Percentiles rank a stretch among this genome's conserved stretches.
Evolutionary conservation across 2,888 invertebrate species (phyloP).

Genomic region (Neelides folsomi): DNA sequence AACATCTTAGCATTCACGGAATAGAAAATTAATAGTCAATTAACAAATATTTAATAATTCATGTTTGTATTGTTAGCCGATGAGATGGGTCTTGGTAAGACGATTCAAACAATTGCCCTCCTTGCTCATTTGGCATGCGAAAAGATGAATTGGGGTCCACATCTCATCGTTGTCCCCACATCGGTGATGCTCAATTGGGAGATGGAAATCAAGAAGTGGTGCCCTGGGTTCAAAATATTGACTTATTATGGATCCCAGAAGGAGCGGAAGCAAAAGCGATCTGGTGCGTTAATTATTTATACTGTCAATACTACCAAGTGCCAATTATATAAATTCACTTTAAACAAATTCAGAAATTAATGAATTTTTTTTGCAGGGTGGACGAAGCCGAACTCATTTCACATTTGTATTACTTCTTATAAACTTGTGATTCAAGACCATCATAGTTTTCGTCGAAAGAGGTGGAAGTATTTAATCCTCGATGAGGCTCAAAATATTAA

Average conservation of each 20-base stretch:
- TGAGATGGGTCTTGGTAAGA: constrained; percentile 95
- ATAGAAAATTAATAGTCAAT: too few relatives aligned
- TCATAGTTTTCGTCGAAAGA: constrained; percentile 88
- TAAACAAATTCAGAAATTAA: not conserved
- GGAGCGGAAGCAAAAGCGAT: constrained; percentile 78
- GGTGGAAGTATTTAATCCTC: constrained; percentile 95
- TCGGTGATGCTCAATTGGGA: constrained; percentile 99
- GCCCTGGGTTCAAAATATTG: constrained; percentile 95
- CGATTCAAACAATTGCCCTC: constrained; percentile 90
- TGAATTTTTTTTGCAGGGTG: constrained; percentile 47
- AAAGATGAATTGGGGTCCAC: constrained; percentile 91
- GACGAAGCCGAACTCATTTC: constrained; percentile 98
- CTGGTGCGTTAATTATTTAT: constrained; percentile 39
- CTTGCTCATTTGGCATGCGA: constrained; percentile 88
- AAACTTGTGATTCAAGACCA: constrained; percentile 97
- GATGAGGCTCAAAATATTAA: constrained; percentile 99
- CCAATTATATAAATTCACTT: too few relatives aligned
- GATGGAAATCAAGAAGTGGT: constrained; percentile 99
- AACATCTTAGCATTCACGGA: too few relatives aligned
- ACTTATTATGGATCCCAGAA: constrained; percentile 96
- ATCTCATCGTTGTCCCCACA: constrained; percentile 95
- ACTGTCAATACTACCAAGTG: not conserved
- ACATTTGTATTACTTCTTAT: constrained; percentile 94
- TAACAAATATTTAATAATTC: too few relatives aligned
- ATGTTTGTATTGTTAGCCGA: constrained; percentile 38